phyloP scores from a whole-genome alignment of 2,888 invertebrate genomes.

The Temnothorax ravouxi region DNA sequence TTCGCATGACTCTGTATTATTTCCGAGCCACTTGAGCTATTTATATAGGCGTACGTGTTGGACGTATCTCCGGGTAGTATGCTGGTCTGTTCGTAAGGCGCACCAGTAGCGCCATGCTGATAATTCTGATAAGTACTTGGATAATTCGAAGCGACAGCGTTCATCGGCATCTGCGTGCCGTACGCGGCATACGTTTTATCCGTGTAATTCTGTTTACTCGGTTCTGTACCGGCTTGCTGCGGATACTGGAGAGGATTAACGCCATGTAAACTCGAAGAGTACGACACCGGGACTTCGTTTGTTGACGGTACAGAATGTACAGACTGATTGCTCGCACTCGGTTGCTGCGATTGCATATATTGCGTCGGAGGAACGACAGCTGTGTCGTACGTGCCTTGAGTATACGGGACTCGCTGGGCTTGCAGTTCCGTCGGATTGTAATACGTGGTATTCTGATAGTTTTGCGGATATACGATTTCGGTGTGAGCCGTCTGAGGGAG shows the following conservation, averaged over 20 bases:
- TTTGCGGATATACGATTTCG: conserved; percentile 57
- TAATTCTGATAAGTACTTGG: conserved; percentile 75
- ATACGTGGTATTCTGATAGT: conserved; percentile 57
- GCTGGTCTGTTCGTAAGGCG: conserved; percentile 79
- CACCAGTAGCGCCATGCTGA: conserved; percentile 76
- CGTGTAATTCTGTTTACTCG: conserved; percentile 67
- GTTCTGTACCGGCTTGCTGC: conserved; percentile 62
- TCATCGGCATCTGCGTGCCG: conserved; percentile 64
- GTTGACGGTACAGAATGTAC: conserved; percentile 47
- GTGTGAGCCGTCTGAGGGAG: conserved; percentile 56
- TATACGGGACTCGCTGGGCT: conserved; percentile 53
- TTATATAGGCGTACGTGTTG: conserved; percentile 61
- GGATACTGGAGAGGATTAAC: conserved; percentile 61
- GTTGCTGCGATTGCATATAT: conserved; percentile 73
- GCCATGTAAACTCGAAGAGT: conserved; percentile 57
- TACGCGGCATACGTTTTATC: conserved; percentile 62
- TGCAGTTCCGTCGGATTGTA: conserved; percentile 61
- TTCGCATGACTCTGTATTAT: conserved; percentile 84
- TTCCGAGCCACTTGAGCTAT: conserved; percentile 68
- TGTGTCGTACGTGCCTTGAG: conserved; percentile 39
- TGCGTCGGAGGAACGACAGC: conserved; percentile 51
- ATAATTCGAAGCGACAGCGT: conserved; percentile 70
- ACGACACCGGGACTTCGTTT: conserved; percentile 57
- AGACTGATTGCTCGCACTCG: conserved; percentile 52
- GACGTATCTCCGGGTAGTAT: conserved; percentile 77